A percentile compares a stretch with the other conserved stretches of the same genome.
Conservation (phyloP, 2,888 invertebrate genomes). For the Rotaria sp. region DNA sequence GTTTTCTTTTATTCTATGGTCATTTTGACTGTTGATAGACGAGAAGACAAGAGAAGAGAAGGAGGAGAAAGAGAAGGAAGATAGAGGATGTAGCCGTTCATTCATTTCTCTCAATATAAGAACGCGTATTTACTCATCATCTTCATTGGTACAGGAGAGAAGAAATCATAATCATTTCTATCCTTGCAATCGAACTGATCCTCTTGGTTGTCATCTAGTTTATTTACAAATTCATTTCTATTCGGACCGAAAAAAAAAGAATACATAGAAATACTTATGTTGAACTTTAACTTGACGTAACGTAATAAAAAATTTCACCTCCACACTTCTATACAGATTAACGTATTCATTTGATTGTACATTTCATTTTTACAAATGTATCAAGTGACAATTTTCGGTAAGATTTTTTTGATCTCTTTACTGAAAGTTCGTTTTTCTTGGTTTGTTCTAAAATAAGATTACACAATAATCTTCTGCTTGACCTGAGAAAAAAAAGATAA, state of each 20-base stretch:
- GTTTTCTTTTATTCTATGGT: neutral
- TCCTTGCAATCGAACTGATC: slow-evolving; percentile 12
- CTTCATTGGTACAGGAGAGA: neutral
- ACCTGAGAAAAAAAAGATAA: too few relatives aligned
- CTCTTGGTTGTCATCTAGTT: slow-evolving; percentile 4
- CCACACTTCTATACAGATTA: neutral
- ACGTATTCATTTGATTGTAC: neutral
- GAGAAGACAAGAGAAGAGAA: neutral
- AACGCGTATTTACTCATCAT: slow-evolving; percentile 3
- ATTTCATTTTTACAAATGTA: neutral
- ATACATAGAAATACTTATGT: neutral
- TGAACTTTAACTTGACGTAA: slow-evolving; percentile 24
- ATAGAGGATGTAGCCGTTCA: neutral
- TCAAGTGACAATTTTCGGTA: neutral
- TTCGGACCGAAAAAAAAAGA: neutral
- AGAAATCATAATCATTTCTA: slow-evolving; percentile 19
- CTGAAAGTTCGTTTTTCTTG: too few relatives aligned
- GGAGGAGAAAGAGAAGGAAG: neutral
- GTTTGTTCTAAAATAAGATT: too few relatives aligned
- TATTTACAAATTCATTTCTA: slow-evolving; percentile 13
- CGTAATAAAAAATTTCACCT: neutral
- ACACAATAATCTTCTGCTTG: too few relatives aligned
- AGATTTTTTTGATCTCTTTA: neutral
- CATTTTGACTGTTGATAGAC: neutral
- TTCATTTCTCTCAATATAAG: neutral